Evolutionary conservation across 2,113 vertebrate genomes (phyloP).

Genomic region (Lasiurus cinereus): DNA sequence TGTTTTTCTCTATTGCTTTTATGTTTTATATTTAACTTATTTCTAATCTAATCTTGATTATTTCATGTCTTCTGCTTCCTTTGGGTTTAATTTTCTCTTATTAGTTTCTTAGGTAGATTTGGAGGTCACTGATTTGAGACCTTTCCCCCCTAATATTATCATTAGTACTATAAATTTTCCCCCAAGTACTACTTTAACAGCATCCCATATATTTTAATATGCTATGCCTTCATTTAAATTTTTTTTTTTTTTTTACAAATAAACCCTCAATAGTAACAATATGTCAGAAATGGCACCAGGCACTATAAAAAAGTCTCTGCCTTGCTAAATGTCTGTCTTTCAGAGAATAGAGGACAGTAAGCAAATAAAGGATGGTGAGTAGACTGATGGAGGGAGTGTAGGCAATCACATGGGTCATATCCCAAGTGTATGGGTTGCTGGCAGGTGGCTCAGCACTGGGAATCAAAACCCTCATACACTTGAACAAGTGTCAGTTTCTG

Average conservation of each 20-base stretch:
- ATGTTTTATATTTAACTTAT: background rate
- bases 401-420: background rate
- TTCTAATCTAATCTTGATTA: conserved; percentile 11
- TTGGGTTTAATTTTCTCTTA: background rate
- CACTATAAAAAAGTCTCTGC: background rate
- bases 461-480: background rate
- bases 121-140: background rate
- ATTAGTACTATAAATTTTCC: background rate
- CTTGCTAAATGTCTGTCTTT: background rate
- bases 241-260: background rate
- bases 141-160: background rate
- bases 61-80: conserved; percentile 23
- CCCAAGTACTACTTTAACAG: background rate
- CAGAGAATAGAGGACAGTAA: background rate
- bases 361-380: background rate
- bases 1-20: conserved; percentile 39
- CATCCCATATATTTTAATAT: conserved; percentile 5
- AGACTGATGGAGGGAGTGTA: background rate
- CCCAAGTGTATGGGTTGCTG: background rate
- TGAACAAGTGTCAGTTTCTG: background rate
- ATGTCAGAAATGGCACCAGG: background rate
- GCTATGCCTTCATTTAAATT: background rate
- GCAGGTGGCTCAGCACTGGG: background rate
- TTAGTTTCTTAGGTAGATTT: background rate
- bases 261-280: background rate